A percentile compares a stretch with the other conserved stretches of the same genome.
Conservation (phyloP, 2,113 vertebrate genomes). For the Menura novaehollandiae region DNA sequence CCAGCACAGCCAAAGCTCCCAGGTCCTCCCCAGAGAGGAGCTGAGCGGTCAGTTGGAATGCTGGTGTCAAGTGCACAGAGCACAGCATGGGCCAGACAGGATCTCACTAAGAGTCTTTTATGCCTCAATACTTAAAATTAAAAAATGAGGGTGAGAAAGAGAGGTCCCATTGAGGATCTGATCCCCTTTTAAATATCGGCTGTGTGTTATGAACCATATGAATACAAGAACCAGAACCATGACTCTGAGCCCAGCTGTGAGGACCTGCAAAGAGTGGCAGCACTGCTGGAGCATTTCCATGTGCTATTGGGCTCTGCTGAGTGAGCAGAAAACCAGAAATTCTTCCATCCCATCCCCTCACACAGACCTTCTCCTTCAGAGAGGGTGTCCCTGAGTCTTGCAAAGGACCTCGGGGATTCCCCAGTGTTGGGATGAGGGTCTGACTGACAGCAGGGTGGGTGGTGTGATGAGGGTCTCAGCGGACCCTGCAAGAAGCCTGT, state of each 20-base stretch:
- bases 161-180: neutral
- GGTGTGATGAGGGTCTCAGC: neutral
- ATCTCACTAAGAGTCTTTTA: neutral
- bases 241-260: neutral
- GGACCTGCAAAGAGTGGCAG: neutral
- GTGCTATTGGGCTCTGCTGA: neutral
- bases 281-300: accelerated
- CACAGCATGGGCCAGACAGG: neutral
- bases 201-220: neutral
- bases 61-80: neutral
- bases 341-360: neutral
- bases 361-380: neutral
- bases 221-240: neutral
- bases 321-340: neutral
- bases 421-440: neutral
- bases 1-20: neutral
- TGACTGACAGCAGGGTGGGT: neutral
- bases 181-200: neutral
- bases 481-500: neutral
- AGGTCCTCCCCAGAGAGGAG: neutral
- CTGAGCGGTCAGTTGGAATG: neutral
- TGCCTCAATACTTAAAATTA: neutral
- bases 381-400: neutral
- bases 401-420: no score
- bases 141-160: neutral